Evolutionary conservation across 2,113 vertebrate genomes (phyloP).

Genomic region (Micronycteris hirsuta): DNA sequence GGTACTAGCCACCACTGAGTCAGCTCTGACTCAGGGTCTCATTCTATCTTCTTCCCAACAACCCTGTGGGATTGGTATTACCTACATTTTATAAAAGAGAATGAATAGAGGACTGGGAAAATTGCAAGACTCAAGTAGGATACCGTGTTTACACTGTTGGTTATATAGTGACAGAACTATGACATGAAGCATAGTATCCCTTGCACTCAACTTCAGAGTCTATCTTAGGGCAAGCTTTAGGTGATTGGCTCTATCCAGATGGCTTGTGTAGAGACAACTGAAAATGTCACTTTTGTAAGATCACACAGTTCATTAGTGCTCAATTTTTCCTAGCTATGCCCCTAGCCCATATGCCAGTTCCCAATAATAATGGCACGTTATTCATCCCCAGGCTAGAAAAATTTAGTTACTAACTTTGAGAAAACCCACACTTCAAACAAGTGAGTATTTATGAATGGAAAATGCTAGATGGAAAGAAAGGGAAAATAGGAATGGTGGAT

Average conservation of each 20-base stretch:
- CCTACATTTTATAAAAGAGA: background rate
- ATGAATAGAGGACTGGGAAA: background rate
- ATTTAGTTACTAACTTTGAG: background rate
- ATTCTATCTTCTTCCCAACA: background rate
- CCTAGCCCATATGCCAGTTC: background rate
- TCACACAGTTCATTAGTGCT: no score
- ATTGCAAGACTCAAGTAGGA: background rate
- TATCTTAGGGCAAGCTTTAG: background rate
- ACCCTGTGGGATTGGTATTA: background rate
- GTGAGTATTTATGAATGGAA: background rate
- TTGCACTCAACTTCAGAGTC: background rate
- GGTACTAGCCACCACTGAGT: background rate
- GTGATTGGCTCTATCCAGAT: background rate
- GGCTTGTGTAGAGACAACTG: background rate
- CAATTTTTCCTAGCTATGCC: background rate
- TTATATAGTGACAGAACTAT: background rate
- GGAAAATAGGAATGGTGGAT: background rate
- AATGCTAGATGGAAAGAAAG: background rate
- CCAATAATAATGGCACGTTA: background rate
- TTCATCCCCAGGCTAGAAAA: background rate
- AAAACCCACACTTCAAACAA: background rate
- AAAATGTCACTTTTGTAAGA: background rate
- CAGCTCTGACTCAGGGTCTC: background rate
- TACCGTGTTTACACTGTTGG: background rate
- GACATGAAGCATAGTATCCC: background rate